These are phyloP conservation scores for Plagodis pulveraria DNA, from an alignment of 2,888 invertebrate species.

Conservation along the genomic window DNA sequence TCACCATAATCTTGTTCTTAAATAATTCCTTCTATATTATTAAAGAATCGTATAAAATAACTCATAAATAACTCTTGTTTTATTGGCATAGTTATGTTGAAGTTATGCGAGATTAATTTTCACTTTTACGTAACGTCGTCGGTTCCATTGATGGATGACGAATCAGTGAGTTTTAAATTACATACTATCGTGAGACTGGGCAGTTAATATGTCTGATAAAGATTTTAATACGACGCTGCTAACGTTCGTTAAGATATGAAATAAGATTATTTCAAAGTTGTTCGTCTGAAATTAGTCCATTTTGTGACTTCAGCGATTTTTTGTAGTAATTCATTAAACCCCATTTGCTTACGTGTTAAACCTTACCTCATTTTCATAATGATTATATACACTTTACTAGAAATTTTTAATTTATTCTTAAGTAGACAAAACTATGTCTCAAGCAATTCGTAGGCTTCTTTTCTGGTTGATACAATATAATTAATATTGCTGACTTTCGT, in stretches of 20 bases:
- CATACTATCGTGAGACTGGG: slow-evolving; percentile 19
- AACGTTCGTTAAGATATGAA: neutral
- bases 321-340: no score
- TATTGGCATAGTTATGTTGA: slow-evolving; percentile 12
- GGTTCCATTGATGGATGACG: slow-evolving; percentile 35
- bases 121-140: slow-evolving; percentile 34
- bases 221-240: neutral
- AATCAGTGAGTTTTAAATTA: slow-evolving; percentile 30
- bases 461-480: no score
- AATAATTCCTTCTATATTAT: neutral
- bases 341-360: no score
- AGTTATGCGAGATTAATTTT: slow-evolving; percentile 30
- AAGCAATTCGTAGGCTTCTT: no score
- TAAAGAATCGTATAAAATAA: slow-evolving; percentile 1
- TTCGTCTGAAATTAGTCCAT: no score
- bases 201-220: slow-evolving; percentile 3
- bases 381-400: no score
- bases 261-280: neutral
- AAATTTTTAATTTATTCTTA: no score
- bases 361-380: no score
- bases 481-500: no score
- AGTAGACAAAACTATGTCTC: no score
- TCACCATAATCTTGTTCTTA: neutral
- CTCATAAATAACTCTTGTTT: slow-evolving; percentile 13
- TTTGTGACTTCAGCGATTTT: no score